Conservation (phyloP, 2,797 vertebrate species). For the Stomatorhinus walkeri region DNA sequence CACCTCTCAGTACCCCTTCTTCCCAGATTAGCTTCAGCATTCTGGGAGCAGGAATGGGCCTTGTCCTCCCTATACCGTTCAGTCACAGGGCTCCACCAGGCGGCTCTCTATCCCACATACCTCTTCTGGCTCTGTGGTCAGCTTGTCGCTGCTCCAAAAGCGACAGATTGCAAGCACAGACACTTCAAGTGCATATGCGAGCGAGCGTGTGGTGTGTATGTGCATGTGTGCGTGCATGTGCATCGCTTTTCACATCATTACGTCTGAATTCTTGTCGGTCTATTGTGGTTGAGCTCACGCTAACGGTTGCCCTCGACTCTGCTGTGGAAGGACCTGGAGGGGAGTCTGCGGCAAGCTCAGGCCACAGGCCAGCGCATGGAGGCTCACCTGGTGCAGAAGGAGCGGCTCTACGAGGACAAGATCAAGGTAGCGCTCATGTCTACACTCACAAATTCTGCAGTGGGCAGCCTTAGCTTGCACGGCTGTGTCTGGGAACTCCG, state of each 20-base stretch:
- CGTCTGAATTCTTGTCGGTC: neutral
- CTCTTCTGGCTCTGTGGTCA: neutral
- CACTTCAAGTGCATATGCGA: neutral
- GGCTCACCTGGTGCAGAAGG: conserved; percentile 88
- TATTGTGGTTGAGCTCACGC: neutral
- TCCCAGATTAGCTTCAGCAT: conserved; percentile 27
- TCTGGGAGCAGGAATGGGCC: neutral
- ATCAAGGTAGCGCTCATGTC: conserved; percentile 70
- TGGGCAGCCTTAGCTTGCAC: neutral
- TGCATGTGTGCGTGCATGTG: neutral
- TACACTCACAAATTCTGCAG: conserved; percentile 32
- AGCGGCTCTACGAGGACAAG: conserved; percentile 90
- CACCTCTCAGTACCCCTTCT: neutral
- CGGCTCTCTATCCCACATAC: neutral
- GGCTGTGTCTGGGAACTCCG: neutral
- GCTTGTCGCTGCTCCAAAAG: conserved; percentile 30
- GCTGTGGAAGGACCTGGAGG: conserved; percentile 77
- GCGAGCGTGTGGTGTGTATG: neutral
- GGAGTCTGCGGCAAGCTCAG: conserved; percentile 85
- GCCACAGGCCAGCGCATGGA: conserved; percentile 80
- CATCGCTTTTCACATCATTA: neutral
- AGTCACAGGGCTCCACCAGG: neutral
- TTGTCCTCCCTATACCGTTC: neutral
- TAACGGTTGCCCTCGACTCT: neutral
- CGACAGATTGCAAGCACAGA: conserved; percentile 32